These are phyloP conservation scores for Drepanosiphum platanoidis DNA, from an alignment of 2,888 invertebrate genomes.

Conservation along the genomic window DNA sequence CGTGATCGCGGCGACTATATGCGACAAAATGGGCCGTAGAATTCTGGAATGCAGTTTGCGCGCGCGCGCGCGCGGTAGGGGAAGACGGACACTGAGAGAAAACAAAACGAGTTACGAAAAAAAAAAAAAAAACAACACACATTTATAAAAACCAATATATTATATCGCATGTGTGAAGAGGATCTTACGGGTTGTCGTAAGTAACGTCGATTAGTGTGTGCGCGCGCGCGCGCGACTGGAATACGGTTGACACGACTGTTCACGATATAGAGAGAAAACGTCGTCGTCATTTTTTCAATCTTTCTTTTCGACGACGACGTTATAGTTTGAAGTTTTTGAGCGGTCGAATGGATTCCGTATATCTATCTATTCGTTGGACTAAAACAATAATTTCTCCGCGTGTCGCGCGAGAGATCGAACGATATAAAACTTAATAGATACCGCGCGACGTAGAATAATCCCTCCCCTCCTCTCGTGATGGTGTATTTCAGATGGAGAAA, in stretches of 20 bases:
- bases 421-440: no score
- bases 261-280: constrained; percentile 5
- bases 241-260: constrained; percentile 7
- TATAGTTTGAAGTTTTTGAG: background rate
- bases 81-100: constrained; percentile 12
- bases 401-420: background rate
- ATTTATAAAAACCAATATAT: constrained; percentile 55
- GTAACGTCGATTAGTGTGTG: constrained; percentile 48
- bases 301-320: background rate
- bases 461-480: no score
- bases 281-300: no score
- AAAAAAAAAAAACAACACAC: background rate
- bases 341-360: background rate
- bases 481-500: no score
- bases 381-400: background rate
- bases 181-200: constrained; percentile 32
- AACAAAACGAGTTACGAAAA: constrained; percentile 54
- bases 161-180: constrained; percentile 54
- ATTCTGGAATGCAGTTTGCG: constrained; percentile 53
- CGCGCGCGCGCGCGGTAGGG: background rate
- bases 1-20: background rate
- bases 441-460: no score
- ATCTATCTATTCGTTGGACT: no score
- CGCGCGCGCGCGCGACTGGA: background rate
- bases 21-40: constrained; percentile 9